Base-by-base conservation (phyloP, 2,888 invertebrate genomes). In the Cryptocheilus praepositus region DNA sequence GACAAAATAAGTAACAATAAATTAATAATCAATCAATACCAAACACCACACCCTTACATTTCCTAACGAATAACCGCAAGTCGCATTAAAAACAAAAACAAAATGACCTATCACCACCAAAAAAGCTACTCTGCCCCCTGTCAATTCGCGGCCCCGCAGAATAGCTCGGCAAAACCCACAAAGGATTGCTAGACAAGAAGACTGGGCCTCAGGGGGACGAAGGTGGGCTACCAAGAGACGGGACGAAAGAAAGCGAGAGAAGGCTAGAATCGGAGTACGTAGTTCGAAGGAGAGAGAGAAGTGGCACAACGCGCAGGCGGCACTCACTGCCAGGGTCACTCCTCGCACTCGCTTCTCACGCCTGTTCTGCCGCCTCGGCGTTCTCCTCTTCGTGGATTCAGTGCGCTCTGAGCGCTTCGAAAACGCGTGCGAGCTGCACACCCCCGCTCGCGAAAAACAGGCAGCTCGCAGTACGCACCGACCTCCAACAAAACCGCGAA, bases 301-400 rank as follows among this genome's bases (percentile, higher is more conserved):
- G 45, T 45, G 61, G 44, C 57, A 58, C 74, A 80, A 77, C 82
- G 88, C 88, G 88, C 88, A 88, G 88, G 88, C 88, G 88, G 86
- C 82, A 77, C 83, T 87, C 87, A 88, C 83, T 87, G 88, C 88
- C 88, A 88, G 86, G 87, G 88, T 87, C 87, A 85, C 72, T 70
- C 55, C 72, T 59, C 59, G 46, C 15, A 18, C 71, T 57, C 76
- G 67, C 68, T 73, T 69, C 73, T 70, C 70, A 53, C 66, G 67
- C 63, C 60, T 57, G 25, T 65, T 75, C 61, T 64, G 66, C 46
- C 67, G 58, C 71, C 68, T 68, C 68, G 68, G 61, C 67, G 70
- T 67, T 70, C 70, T 74, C 67, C 68, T 64, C 70, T 61, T 68
- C 15, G 65, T 45, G 55, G 67, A 61, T 64, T 80, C 80, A 81